Conservation (phyloP, 2,888 invertebrate species). For the Tromatobia lineatoria region DNA sequence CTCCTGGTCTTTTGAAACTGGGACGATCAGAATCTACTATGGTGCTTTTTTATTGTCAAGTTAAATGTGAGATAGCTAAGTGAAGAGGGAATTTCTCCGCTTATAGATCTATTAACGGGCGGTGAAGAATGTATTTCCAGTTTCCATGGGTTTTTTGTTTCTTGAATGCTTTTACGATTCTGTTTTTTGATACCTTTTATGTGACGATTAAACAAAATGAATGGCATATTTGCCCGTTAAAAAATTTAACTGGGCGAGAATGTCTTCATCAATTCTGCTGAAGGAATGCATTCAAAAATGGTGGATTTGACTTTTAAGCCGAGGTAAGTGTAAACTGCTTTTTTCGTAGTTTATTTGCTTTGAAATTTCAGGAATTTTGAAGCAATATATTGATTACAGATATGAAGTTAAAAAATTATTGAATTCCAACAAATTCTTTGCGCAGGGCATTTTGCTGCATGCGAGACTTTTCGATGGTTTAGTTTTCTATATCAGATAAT, state of each 20-base stretch:
- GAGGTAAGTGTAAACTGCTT: too few relatives aligned
- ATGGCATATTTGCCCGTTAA: background rate
- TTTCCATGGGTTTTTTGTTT: background rate
- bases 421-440: too few relatives aligned
- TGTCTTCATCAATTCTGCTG: background rate
- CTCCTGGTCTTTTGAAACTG: background rate
- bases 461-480: too few relatives aligned
- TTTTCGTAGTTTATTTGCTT: too few relatives aligned
- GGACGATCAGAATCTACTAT: background rate
- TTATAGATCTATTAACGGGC: background rate
- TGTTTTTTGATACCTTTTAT: background rate
- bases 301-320: background rate
- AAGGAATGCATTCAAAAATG: background rate
- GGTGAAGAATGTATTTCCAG: background rate
- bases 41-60: conserved; percentile 11
- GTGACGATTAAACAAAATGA: background rate
- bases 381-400: too few relatives aligned
- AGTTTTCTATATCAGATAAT: too few relatives aligned
- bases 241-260: background rate
- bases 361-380: too few relatives aligned
- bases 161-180: background rate
- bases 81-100: background rate
- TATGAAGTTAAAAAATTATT: too few relatives aligned
- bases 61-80: background rate
- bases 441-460: too few relatives aligned